phyloP scores from a whole-genome alignment of 2,113 vertebrate species.

The Neoarius graeffei region DNA sequence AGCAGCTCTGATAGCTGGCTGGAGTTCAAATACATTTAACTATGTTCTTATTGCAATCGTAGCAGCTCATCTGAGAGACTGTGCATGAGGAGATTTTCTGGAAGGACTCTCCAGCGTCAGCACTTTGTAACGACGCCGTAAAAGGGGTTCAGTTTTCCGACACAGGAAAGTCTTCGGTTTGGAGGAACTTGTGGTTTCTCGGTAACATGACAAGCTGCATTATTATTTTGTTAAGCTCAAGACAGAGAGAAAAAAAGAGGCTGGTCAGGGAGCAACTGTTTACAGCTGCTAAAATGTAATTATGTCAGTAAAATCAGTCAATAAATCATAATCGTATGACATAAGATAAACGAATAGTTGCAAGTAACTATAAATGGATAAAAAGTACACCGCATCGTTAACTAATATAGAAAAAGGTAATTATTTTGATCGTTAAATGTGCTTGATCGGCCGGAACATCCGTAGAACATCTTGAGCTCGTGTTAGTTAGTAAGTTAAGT shows the following conservation, averaged over 20 bases:
- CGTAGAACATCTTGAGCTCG: background rate
- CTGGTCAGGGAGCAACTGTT: background rate
- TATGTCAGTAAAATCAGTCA: too few relatives aligned
- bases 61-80: background rate
- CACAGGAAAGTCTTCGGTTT: background rate
- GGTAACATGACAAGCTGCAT: background rate
- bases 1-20: background rate
- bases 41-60: background rate
- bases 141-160: background rate
- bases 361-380: background rate
- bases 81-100: background rate
- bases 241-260: background rate
- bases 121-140: background rate
- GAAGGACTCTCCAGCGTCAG: background rate
- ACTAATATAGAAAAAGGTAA: background rate
- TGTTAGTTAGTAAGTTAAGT: background rate
- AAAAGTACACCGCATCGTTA: background rate
- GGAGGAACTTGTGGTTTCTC: background rate
- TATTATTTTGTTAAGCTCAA: background rate
- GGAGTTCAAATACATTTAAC: background rate
- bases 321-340: background rate
- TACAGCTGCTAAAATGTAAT: background rate
- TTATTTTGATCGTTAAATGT: background rate
- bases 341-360: background rate
- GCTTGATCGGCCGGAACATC: background rate